Base-by-base conservation (phyloP, 1,140 invertebrate species). In the Drosophila orosa region DNA sequence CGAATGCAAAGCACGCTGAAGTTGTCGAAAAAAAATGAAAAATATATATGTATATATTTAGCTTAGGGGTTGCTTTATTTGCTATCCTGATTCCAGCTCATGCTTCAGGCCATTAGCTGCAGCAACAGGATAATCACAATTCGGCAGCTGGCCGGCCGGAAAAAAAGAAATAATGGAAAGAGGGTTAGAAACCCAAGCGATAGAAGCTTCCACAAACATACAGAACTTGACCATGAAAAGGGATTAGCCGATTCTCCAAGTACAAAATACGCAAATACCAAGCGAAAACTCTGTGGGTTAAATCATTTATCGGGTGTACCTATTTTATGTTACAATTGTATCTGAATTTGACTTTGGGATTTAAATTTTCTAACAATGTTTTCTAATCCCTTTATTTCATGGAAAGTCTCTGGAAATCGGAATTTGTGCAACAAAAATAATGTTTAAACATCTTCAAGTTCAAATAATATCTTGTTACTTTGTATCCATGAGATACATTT, bases 81-180 rank as follows among this genome's bases (percentile, higher is more conserved):
- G 40, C 24, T 39, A 44, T 57, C 54, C 68, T 72, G 60, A 31
- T 60, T 40, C 35, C 25, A 54, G 66, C 25, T 40, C 19, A 19
- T 19, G 25, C 33, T 56, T 57, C 44, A 31, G 76, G 56, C 40
- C 57, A 68, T 72, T 71, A 75, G 22, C 60, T 75, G 48, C 81
- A 85, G 78, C 81, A 86, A 86, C 82, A 86, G 83, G 82, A 86
- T 78, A 81, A 87, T 87, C 80, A 47, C 42, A 48, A 47, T 60
- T 25, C 71, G 37, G 37, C 60, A 75, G 72, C 73, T 67, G 73
- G 60, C 35, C 35, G 5, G 27, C 29, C 9, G 35, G 25, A 39
- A 35, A 15, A 25, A 29, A 19, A 19, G 31, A 17, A 35, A 35
- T n/a, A 24, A 10, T 19, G n/a, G 22, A 37, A 35, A 19, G 63